Conservation (phyloP, 2,888 invertebrate genomes). For the Halocaridina rubra region DNA sequence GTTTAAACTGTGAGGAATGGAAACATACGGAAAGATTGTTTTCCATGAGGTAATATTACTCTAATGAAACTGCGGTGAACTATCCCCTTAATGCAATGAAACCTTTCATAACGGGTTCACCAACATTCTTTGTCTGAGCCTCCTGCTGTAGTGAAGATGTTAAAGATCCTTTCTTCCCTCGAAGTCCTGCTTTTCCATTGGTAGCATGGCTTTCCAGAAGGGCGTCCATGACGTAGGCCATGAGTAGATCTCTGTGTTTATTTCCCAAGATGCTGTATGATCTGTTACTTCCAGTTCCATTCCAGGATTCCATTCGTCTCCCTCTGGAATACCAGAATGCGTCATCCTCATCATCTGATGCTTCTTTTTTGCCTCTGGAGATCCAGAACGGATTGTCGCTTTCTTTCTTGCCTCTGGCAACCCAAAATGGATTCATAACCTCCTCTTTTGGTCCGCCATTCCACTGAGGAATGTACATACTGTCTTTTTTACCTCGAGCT, state of each 20-base stretch:
- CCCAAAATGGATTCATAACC: background rate
- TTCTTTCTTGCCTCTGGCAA: background rate
- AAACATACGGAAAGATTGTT: no score
- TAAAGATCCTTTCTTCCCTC: background rate
- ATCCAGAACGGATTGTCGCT: background rate
- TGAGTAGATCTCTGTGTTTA: background rate
- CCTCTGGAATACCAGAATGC: background rate
- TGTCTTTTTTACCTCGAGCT: constrained; percentile 18
- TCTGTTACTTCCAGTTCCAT: background rate
- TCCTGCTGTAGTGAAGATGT: background rate
- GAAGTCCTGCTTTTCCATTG: background rate
- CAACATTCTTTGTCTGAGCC: background rate
- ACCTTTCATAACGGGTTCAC: background rate
- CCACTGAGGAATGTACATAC: no score
- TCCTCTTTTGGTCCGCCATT: no score
- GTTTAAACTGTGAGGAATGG: background rate
- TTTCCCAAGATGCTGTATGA: background rate
- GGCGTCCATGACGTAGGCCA: background rate
- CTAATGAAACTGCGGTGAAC: background rate
- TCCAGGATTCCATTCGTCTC: no score
- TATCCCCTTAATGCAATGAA: background rate
- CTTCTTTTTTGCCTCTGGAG: background rate
- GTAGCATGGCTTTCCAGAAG: background rate
- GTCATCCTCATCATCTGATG: no score
- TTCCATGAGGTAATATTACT: no score